Evolutionary conservation across 1,140 invertebrate species (phyloP), one percentile per base, ranked within the genome.

Genomic region (Hyles vespertilio): DNA sequence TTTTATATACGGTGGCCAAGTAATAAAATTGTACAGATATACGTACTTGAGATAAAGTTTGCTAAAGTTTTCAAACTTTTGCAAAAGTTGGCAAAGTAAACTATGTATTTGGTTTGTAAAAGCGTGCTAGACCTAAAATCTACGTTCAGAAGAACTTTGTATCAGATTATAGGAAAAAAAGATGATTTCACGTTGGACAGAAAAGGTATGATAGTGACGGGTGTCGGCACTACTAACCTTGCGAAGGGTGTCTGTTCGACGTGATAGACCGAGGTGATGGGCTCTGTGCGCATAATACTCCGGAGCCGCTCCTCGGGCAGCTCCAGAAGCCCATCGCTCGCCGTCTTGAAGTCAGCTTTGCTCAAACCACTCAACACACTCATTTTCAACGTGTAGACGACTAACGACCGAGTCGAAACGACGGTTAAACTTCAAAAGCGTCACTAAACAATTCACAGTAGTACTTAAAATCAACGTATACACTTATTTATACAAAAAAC

Each of bases 211-310:
- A 54, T 46, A 56, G 51, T 47, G 43, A 36, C 8, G 60, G 51
- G 43, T 36, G n/a, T 33, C 10, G 7, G 54, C 12, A 48, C 52
- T 32, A 67, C 77, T 78, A 64, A 93, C 92, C 92, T 93, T 90
- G 92, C 92, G 90, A 93, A 93, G 69, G 92, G 92, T 79, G 92
- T 93, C 77, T 93, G 92, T 76, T 93, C 92, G 70, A 93, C 92
- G 78, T 92, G 90, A 82, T 93, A 93, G 59, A 92, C 90, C 71
- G 92, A 91, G 66, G 91, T 91, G 81, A 93, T 93, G 63, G 92
- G 91, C 74, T 92, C 91, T 71, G 89, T 89, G 61, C 91, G 91
- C 70, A 93, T 89, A 68, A 93, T 87, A 74, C 81, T 89, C 57
- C 89, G 87, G 64, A 93, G 82, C 70, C 89, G 84, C 72, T 91